These are phyloP conservation scores for Drosophila ficusphila DNA, from an alignment of 1,140 invertebrate genomes.

Conservation along the genomic window DNA sequence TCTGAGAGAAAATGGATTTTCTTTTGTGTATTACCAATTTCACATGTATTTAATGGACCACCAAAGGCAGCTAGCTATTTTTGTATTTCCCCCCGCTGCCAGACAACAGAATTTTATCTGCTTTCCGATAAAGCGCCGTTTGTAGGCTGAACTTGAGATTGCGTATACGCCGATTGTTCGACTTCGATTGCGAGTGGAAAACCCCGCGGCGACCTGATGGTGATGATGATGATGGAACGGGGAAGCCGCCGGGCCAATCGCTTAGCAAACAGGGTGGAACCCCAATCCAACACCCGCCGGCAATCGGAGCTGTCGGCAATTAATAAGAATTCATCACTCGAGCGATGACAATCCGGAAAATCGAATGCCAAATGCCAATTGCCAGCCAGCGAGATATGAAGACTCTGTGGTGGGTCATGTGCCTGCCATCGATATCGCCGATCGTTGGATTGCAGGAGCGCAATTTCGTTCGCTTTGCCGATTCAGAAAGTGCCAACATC, in stretches of 20 bases:
- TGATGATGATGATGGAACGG: constrained; percentile 49
- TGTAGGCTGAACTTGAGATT: constrained; percentile 40
- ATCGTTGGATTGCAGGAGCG: constrained; percentile 18
- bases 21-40: neutral
- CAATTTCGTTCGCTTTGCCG: constrained; percentile 34
- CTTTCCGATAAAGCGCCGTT: constrained; percentile 19
- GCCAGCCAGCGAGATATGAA: constrained; percentile 42
- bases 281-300: constrained; percentile 19
- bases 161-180: constrained; percentile 37
- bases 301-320: constrained; percentile 39
- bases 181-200: constrained; percentile 24
- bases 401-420: constrained; percentile 60
- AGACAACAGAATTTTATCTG: constrained; percentile 28
- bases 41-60: constrained; percentile 5
- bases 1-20: neutral
- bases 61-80: constrained; percentile 22
- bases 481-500: constrained; percentile 41
- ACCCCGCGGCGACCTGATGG: constrained; percentile 10
- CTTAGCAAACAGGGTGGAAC: constrained; percentile 8
- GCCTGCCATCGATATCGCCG: constrained; percentile 51
- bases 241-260: constrained; percentile 29
- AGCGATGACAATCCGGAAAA: constrained; percentile 51
- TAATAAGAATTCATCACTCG: constrained; percentile 69
- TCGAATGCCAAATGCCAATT: constrained; percentile 54
- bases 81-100: constrained; percentile 5